Conservation (phyloP, 2,888 invertebrate species). For the Sinhomidia bicolor region DNA sequence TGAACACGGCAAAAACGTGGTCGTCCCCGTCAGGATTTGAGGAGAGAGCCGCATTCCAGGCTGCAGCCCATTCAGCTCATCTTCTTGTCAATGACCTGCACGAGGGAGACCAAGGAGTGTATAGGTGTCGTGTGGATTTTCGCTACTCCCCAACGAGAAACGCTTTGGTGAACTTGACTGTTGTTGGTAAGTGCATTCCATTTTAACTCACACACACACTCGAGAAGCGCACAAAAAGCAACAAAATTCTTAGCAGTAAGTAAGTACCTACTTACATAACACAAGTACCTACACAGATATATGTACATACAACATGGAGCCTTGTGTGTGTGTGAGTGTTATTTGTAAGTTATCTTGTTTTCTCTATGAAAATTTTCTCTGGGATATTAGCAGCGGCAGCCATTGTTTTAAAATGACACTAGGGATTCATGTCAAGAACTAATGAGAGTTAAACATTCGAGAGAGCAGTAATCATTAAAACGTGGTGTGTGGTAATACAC, state of each 20-base stretch:
- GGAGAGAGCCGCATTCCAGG: slow-evolving; percentile 84
- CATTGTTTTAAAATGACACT: slow-evolving; percentile 68
- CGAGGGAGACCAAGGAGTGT: slow-evolving; percentile 86
- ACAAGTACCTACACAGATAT: too few relatives aligned
- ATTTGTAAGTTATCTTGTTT: not conserved
- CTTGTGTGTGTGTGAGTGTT: too few relatives aligned
- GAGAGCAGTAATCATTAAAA: slow-evolving; percentile 66
- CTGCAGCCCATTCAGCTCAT: slow-evolving; percentile 84
- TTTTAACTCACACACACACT: too few relatives aligned
- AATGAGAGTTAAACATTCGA: slow-evolving; percentile 68
- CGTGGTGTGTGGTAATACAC: slow-evolving; percentile 59
- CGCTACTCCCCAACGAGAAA: slow-evolving; percentile 88
- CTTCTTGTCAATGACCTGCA: slow-evolving; percentile 85
- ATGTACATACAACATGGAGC: too few relatives aligned
- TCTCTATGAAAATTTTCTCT: not conserved
- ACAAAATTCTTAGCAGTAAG: not conserved
- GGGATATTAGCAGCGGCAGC: slow-evolving; percentile 36
- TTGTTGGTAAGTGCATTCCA: slow-evolving; percentile 86
- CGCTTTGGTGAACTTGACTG: slow-evolving; percentile 88
- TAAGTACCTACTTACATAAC: too few relatives aligned
- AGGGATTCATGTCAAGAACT: slow-evolving; percentile 63
- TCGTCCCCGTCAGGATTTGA: slow-evolving; percentile 85
- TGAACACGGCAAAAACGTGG: slow-evolving; percentile 85
- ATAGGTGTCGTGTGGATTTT: slow-evolving; percentile 88
- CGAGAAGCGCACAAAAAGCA: not conserved